Base-by-base conservation (phyloP, 2,888 invertebrate genomes). In the Kryphioiulus occultus region DNA sequence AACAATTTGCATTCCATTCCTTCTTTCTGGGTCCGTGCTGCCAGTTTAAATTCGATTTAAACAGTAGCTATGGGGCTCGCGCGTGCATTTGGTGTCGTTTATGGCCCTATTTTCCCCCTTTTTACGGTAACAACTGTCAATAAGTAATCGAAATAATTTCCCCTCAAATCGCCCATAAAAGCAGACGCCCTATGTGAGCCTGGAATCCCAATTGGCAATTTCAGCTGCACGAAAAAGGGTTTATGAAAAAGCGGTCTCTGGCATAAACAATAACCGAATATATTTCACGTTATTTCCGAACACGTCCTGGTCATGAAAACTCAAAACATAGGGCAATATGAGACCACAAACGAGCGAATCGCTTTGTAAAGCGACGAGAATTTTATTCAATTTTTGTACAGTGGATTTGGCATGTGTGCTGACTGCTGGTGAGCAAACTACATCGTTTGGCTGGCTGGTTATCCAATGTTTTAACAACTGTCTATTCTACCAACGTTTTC, bases 71-170 rank as follows among this genome's bases (percentile, higher is more conserved):
- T 68, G 26, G 26, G 68, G 68, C 68, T n/a, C 68, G 26, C 10
- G 26, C n/a, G 68, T 26, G 68, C 22, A 26, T 68, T 68, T 68
- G 68, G 26, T 68, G 68, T n/a, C 68, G n/a, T 68, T 68, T 68
- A 26, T 26, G 0, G 68, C 26, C 5, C 68, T 7, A 68, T 68
- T 68, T 68, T 12, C 26, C 68, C 68, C 26, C 7, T 68, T 68
- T 68, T 68, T 68, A 68, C n/a, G 68, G 68, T 68, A 68, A 68
- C 68, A 68, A 68, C 68, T 68, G 68, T 68, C 68, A 68, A 68
- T 68, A 68, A 68, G 68, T 68, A 68, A 68, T 68, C n/a, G 68
- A 68, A 68, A 68, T 68, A 68, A 68, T 68, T 68, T 68, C 68
- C 68, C 68, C 68, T 68, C 68, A 68, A 68, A 68, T 26, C 26